Base-by-base conservation (phyloP, 2,113 vertebrate genomes). In the Arothron firmamentum region DNA sequence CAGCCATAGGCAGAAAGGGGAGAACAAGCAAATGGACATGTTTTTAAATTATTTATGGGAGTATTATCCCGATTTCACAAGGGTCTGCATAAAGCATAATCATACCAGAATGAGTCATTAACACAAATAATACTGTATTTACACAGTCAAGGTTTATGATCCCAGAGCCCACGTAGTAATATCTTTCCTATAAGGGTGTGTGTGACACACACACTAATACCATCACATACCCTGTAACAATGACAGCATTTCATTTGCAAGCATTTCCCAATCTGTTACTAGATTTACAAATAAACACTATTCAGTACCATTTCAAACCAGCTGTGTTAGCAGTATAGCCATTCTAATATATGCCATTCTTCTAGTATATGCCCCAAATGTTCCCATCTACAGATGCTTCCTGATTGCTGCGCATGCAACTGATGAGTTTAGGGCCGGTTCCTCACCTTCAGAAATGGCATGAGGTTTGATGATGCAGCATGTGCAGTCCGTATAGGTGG, bases 401-500 rank as follows among this genome's bases (percentile, higher is more conserved):
- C 8, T 31, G 28, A 31, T 31, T 31, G 28, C 8, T 2, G 6
- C 8, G 6, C 3, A 31, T 31, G 28, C 4, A 31, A 31, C 28
- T 31, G 28, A 31, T 31, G 28, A 31, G 28, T 31, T 31, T 1
- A 12, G 34, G 1, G 8, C 2, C 9, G 34, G 8, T 16, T 10
- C 10, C 67, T 71, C 80, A 98, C 95, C 94, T 88, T 94, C 93
- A 17, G 87, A 92, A 79, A 97, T 31, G 2, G 94, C 94, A 50
- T 97, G 96, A 62, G 95, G 94, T 71, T 97, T 97, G 85, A 97
- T 91, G 85, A 98, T 85, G 72, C 94, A 98, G 65, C 94, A 96
- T 25, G 94, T 96, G 79, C 91, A 93, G 65, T 92, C 84, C 6
- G 89, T 89, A 64, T 85, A 95, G 19, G 77, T 72, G 59, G 95